Conservation (phyloP, 2,888 invertebrate species). For the Lasioglossum marginatum region DNA sequence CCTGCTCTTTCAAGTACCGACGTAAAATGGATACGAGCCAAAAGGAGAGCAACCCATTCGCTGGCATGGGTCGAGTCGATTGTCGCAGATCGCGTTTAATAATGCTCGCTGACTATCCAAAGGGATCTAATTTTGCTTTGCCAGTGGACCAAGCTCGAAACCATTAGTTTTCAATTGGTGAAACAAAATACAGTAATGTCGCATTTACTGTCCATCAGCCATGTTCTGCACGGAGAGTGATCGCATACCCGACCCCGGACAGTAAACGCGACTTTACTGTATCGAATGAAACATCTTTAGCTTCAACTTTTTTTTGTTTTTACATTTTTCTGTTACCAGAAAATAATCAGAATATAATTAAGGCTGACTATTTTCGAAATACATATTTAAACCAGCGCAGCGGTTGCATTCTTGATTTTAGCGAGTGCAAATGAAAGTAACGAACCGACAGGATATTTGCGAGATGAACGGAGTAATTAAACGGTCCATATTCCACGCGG, state of each 20-base stretch:
- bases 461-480: constrained; percentile 10
- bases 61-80: constrained; percentile 16
- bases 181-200: too few relatives aligned
- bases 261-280: too few relatives aligned
- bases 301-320: not conserved
- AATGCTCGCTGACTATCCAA: constrained; percentile 32
- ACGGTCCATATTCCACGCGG: not conserved
- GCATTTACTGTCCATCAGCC: too few relatives aligned
- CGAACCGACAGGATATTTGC: not conserved
- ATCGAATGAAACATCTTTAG: not conserved
- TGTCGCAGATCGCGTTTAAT: constrained; percentile 41
- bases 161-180: not conserved
- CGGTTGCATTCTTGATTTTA: not conserved
- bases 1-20: constrained; percentile 51
- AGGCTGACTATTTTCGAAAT: not conserved
- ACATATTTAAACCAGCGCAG: not conserved
- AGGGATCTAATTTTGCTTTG: constrained; percentile 29
- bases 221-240: too few relatives aligned
- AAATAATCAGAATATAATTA: too few relatives aligned
- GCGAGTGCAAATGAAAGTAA: not conserved
- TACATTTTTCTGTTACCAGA: too few relatives aligned
- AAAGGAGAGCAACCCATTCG: constrained; percentile 33
- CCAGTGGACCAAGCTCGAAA: not conserved
- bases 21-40: constrained; percentile 63
- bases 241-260: too few relatives aligned